These are phyloP conservation scores for Chloroceryle amazona DNA, from an alignment of 2,797 vertebrate species.

Conservation along the genomic window DNA sequence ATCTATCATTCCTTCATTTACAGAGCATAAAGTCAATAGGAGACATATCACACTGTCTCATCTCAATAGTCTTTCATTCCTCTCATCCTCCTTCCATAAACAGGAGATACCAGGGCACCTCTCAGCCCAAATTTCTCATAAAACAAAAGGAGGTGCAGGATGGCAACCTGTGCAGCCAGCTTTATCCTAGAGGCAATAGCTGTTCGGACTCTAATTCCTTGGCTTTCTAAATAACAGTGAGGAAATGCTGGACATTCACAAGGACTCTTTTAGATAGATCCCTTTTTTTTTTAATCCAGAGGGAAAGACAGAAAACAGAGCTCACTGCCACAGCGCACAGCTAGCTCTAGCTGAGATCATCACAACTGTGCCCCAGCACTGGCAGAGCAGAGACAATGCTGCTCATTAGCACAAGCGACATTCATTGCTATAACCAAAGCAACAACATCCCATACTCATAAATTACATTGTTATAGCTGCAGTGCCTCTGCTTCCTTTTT, in stretches of 20 bases:
- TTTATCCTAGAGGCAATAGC: not conserved
- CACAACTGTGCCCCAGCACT: not conserved
- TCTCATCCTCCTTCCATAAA: not conserved
- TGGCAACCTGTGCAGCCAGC: not conserved
- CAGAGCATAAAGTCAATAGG: not conserved
- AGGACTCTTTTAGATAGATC: not conserved
- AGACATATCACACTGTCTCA: not conserved
- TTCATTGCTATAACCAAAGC: slow-evolving; percentile 26
- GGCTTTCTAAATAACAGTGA: not conserved
- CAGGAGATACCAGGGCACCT: accelerated
- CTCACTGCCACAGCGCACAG: not conserved
- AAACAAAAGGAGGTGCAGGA: not conserved
- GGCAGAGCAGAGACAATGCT: not conserved
- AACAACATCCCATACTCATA: slow-evolving; percentile 24
- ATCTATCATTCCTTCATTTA: not conserved
- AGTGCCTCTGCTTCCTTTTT: not conserved
- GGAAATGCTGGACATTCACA: not conserved
- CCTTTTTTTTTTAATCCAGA: not conserved
- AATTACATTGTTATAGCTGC: slow-evolving; percentile 29
- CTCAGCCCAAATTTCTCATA: not conserved
- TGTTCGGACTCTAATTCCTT: not conserved
- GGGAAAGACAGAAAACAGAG: not conserved
- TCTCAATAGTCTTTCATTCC: not conserved
- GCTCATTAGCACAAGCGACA: slow-evolving; percentile 36
- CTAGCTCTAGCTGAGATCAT: not conserved